Evolutionary conservation across 2,888 invertebrate genomes (phyloP).

Genomic region (Cantharis lateralis): DNA sequence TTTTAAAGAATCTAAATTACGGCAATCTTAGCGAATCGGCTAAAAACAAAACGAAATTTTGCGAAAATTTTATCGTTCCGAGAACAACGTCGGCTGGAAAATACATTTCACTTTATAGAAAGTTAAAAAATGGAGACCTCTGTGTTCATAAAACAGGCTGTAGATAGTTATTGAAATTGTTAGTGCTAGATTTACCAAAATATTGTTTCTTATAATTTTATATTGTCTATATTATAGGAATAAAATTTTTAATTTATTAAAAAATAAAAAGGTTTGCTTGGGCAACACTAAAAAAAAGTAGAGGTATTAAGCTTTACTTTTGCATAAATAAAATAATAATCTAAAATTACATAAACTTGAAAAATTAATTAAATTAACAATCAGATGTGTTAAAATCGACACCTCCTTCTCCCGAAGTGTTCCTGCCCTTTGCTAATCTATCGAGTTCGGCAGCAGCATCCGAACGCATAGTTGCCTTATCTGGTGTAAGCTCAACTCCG

Average conservation of each 20-base stretch:
- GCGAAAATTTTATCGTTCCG: constrained; percentile 80
- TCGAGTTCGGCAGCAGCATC: constrained; percentile 94
- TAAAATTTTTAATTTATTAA: neutral
- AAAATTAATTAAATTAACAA: constrained; percentile 47
- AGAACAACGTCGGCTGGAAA: constrained; percentile 81
- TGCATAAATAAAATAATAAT: neutral
- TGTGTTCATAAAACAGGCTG: constrained; percentile 56
- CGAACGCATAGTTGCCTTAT: constrained; percentile 77
- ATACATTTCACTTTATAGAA: constrained; percentile 81
- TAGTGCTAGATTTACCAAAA: neutral
- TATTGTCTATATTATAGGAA: neutral
- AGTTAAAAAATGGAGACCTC: constrained; percentile 62
- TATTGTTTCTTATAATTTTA: neutral
- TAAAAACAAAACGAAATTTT: constrained; percentile 70
- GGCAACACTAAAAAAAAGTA: neutral
- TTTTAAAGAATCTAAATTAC: constrained; percentile 74
- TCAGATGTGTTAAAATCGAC: constrained; percentile 63
- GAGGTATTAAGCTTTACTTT: neutral
- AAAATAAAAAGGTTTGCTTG: neutral
- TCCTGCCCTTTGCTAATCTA: constrained; percentile 77
- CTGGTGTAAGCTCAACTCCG: constrained; percentile 56
- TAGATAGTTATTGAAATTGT: constrained; percentile 20
- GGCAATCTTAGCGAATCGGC: constrained; percentile 73
- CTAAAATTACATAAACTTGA: neutral
- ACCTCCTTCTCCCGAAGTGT: constrained; percentile 41